Evolutionary conservation across 2,113 vertebrate species (phyloP).

Genomic region (Semnornis frantzii): DNA sequence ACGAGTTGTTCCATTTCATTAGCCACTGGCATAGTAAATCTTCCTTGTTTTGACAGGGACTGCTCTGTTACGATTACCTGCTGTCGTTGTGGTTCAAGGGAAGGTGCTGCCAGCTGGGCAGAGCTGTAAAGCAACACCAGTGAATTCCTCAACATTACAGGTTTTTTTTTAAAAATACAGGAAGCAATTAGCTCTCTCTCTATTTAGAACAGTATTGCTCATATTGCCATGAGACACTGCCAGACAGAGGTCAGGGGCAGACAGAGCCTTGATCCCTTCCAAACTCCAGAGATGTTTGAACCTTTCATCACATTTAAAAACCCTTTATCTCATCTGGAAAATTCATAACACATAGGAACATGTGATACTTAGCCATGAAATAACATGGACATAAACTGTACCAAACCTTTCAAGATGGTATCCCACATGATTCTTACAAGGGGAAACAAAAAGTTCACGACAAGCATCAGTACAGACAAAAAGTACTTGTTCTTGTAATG

Average conservation of each 20-base stretch:
- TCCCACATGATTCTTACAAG: neutral
- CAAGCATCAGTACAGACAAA: neutral
- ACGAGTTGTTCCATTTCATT: conserved; percentile 63
- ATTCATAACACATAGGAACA: neutral
- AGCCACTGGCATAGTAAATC: conserved; percentile 38
- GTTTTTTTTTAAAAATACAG: neutral
- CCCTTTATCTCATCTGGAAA: neutral
- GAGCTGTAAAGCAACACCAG: conserved; percentile 34
- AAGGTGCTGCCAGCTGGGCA: conserved; percentile 66
- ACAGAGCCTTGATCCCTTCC: neutral
- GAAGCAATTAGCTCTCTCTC: conserved; percentile 46
- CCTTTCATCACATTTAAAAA: neutral
- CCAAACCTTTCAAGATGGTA: neutral
- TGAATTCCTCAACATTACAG: conserved; percentile 24
- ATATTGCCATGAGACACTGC: neutral
- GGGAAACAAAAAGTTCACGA: neutral
- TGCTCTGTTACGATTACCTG: conserved; percentile 71
- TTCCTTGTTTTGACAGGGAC: conserved; percentile 44
- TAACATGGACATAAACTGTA: neutral
- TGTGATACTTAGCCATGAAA: neutral
- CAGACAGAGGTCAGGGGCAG: neutral
- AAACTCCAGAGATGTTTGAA: conserved; percentile 6
- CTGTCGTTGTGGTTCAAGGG: conserved; percentile 45
- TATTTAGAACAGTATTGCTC: conserved; percentile 32
- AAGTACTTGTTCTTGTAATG: neutral